phyloP scores from a whole-genome alignment of 2,113 vertebrate genomes.

The Caracal caracal region DNA sequence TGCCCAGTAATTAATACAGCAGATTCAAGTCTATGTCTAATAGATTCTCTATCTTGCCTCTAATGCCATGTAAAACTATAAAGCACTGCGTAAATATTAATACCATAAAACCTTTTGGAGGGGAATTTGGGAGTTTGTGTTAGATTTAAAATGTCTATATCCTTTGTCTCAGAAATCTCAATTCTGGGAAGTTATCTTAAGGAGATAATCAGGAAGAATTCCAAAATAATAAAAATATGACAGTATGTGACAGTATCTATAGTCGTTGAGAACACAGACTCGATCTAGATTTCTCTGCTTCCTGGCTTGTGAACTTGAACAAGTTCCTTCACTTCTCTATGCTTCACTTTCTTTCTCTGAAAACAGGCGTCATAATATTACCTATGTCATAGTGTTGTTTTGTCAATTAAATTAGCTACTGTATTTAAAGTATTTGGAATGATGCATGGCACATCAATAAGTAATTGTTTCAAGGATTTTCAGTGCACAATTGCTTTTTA shows the following conservation, averaged over 20 bases:
- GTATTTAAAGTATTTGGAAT: background rate
- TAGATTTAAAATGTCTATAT: background rate
- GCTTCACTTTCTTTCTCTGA: background rate
- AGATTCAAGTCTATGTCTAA: background rate
- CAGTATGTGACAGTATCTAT: fast-evolving
- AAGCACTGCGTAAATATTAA: background rate
- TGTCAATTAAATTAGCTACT: background rate
- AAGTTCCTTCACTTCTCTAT: background rate
- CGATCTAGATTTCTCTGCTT: background rate
- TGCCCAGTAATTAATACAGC: background rate
- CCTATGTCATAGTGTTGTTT: background rate
- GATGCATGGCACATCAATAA: background rate
- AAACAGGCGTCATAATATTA: background rate
- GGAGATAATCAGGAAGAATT: background rate
- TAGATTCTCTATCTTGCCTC: background rate
- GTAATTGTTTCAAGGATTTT: background rate
- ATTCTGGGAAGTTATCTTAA: background rate
- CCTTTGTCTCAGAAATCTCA: constrained; percentile 17
- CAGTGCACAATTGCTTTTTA: background rate
- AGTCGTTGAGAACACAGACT: background rate
- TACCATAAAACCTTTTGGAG: background rate
- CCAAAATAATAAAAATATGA: background rate
- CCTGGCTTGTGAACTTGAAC: background rate
- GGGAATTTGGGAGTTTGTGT: background rate
- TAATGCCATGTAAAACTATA: background rate